These are phyloP conservation scores for Limnephilus marmoratus DNA, from an alignment of 2,888 invertebrate species.

Conservation along the genomic window DNA sequence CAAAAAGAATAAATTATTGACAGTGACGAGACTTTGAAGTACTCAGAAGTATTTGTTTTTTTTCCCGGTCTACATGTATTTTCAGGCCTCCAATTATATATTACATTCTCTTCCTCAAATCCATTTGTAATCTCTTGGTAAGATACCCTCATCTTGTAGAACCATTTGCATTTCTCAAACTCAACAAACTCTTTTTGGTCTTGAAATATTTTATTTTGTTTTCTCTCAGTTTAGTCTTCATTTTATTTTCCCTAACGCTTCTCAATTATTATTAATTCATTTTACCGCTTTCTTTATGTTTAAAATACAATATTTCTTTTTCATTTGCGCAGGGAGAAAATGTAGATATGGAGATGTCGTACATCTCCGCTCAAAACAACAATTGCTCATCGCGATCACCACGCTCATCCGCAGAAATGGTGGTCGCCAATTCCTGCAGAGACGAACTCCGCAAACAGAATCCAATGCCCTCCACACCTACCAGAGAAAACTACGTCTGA, in stretches of 20 bases:
- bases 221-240: neutral
- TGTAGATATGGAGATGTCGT: slow-evolving; percentile 82
- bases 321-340: slow-evolving; percentile 71
- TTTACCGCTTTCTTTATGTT: neutral
- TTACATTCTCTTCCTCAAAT: no score
- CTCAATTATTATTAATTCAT: slow-evolving; percentile 37
- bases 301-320: slow-evolving; percentile 20
- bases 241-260: neutral
- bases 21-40: no score
- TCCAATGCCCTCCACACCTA: slow-evolving; percentile 47
- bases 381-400: slow-evolving; percentile 87
- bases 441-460: slow-evolving; percentile 60
- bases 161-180: neutral
- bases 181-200: neutral
- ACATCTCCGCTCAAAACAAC: slow-evolving; percentile 81
- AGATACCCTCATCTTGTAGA: no score
- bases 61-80: no score
- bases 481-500: slow-evolving; percentile 65
- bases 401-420: slow-evolving; percentile 55
- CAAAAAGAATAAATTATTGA: no score
- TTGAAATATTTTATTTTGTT: neutral
- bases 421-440: slow-evolving; percentile 54
- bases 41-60: no score
- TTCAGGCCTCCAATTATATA: no score
- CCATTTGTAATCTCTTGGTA: no score